Percentiles rank a stretch among this genome's conserved stretches.
These are phyloP conservation scores for Hydropsyche betteni DNA, from an alignment of 2,888 invertebrate genomes.

Conservation along the genomic window DNA sequence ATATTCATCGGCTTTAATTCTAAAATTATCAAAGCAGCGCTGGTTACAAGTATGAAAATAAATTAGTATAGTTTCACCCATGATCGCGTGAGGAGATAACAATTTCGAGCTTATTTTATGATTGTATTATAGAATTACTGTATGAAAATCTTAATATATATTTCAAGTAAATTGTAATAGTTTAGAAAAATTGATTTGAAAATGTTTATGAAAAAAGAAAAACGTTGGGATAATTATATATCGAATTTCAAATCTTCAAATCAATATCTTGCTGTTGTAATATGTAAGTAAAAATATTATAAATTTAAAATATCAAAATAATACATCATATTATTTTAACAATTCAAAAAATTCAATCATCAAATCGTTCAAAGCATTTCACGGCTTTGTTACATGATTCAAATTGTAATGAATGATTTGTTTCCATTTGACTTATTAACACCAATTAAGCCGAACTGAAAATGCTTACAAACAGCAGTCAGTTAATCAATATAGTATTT, in stretches of 20 bases:
- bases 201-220: too few relatives aligned
- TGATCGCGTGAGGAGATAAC: background rate
- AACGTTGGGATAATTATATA: too few relatives aligned
- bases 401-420: background rate
- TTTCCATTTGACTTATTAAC: background rate
- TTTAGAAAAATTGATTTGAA: too few relatives aligned
- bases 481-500: background rate
- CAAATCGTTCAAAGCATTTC: too few relatives aligned
- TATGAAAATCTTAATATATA: background rate
- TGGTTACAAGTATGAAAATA: background rate
- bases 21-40: too few relatives aligned
- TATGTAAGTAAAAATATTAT: conserved; percentile 25
- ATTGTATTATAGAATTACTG: background rate
- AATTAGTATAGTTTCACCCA: background rate
- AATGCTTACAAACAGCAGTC: too few relatives aligned
- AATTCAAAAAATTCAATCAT: too few relatives aligned
- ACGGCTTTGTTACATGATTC: background rate
- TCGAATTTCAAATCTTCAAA: background rate
- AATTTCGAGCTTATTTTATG: background rate
- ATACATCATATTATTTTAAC: background rate
- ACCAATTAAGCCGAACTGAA: background rate
- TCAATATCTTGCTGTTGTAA: conserved; percentile 21
- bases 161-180: too few relatives aligned
- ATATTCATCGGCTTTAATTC: too few relatives aligned
- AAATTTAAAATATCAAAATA: background rate